phyloP scores from a whole-genome alignment of 2,113 vertebrate species.

The Pavo muticus region DNA sequence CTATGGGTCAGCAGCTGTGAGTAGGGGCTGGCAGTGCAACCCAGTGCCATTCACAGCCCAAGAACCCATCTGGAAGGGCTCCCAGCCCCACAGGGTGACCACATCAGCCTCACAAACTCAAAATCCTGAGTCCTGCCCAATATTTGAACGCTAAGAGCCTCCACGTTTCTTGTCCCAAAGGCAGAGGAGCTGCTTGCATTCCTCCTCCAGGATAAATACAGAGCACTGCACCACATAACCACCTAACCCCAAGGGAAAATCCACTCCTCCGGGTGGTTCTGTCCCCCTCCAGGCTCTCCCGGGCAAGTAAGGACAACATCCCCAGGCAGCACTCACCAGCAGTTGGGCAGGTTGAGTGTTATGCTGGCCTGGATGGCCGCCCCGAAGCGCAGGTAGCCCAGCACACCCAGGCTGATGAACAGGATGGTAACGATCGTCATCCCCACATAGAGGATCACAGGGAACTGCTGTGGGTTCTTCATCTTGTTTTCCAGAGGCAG shows the following conservation, averaged over 20 bases:
- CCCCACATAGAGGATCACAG: slow-evolving; percentile 86
- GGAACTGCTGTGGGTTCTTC: slow-evolving; percentile 89
- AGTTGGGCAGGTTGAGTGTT: slow-evolving; percentile 95
- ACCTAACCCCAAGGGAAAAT: background rate
- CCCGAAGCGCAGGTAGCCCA: slow-evolving; percentile 93
- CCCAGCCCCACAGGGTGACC: background rate
- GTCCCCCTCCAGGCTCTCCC: background rate
- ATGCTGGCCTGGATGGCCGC: slow-evolving; percentile 86
- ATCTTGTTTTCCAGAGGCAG: slow-evolving; percentile 98
- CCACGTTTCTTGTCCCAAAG: background rate
- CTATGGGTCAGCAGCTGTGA: background rate
- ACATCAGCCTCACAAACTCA: background rate
- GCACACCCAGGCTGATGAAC: slow-evolving; percentile 89
- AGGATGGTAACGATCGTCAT: slow-evolving; percentile 89
- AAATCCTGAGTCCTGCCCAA: background rate
- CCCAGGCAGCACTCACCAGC: slow-evolving; percentile 84
- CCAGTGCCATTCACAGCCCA: background rate
- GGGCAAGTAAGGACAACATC: rapidly evolving
- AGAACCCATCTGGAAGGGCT: background rate
- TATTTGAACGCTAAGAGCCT: background rate
- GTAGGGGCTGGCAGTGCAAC: background rate
- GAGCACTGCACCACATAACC: background rate
- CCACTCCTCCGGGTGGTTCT: background rate
- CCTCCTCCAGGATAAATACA: background rate
- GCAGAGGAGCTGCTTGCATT: background rate